Evolutionary conservation across 37 sponge, comb jelly and placozoan genomes (phyloP).

Genomic region (Haliclona indistincta): DNA sequence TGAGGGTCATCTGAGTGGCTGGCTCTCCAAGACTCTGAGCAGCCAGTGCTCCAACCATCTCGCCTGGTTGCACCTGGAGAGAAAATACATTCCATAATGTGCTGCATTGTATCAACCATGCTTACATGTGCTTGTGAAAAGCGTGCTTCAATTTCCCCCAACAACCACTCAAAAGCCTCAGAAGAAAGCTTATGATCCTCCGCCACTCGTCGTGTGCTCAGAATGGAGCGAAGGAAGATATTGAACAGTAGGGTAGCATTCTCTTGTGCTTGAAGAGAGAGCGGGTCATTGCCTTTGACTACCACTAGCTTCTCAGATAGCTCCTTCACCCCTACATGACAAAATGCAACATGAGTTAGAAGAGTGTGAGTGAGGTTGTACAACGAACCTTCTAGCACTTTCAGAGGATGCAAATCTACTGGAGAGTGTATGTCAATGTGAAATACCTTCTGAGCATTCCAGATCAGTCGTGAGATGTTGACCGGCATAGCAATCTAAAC

Average conservation of each 20-base stretch:
- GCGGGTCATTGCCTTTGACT: constrained; percentile 88
- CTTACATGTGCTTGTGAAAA: constrained; percentile 94
- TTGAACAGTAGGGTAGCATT: constrained; percentile 97
- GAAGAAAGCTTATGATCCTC: constrained; percentile 88
- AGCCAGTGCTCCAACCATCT: constrained; percentile 97
- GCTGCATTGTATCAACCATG: background rate
- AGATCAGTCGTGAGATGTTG: constrained; percentile 88
- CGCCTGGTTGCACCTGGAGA: constrained; percentile 89
- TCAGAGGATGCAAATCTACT: constrained; percentile 91
- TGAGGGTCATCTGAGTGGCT: constrained; percentile 99
- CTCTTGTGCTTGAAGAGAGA: constrained; percentile 88
- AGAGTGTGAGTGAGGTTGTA: background rate
- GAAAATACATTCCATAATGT: too few relatives aligned
- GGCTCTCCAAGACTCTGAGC: constrained; percentile 99
- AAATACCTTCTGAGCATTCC: constrained; percentile 98
- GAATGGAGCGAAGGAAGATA: constrained; percentile 82
- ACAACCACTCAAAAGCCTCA: constrained; percentile 98
- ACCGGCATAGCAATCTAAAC: constrained; percentile 89
- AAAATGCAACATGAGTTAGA: background rate
- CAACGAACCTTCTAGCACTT: constrained; percentile 70
- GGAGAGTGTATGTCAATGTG: constrained; percentile 75
- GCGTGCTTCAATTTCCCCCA: constrained; percentile 94
- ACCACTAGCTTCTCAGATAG: constrained; percentile 85
- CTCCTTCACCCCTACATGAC: constrained; percentile 71
- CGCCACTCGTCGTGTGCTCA: constrained; percentile 78